Evolutionary conservation across 1,140 invertebrate species (phyloP).

Genomic region (Pentalonia nigronervosa): DNA sequence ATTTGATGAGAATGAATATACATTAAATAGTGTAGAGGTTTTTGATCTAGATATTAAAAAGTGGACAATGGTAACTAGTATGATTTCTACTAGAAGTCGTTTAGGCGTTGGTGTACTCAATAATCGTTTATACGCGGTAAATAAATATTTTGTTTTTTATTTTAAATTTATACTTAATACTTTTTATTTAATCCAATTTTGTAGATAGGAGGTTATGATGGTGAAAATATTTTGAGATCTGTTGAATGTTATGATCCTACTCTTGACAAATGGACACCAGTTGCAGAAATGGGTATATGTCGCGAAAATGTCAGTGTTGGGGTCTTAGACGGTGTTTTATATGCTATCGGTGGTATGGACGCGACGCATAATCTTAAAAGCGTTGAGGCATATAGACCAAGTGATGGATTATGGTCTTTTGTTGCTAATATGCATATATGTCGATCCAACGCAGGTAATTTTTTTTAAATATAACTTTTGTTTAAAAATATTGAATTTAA

Average conservation of each 20-base stretch:
- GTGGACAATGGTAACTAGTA: constrained; percentile 63
- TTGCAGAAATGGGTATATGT: too few relatives aligned
- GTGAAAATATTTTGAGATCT: constrained; percentile 67
- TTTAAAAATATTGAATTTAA: neutral
- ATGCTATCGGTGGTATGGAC: constrained; percentile 67
- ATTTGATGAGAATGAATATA: constrained; percentile 66
- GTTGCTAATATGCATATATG: too few relatives aligned
- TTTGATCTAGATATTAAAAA: neutral
- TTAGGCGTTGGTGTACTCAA: constrained; percentile 88
- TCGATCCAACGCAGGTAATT: constrained; percentile 84
- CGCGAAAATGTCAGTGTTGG: too few relatives aligned
- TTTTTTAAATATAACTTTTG: neutral
- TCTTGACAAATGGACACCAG: too few relatives aligned
- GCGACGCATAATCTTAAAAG: too few relatives aligned
- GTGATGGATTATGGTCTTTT: too few relatives aligned
- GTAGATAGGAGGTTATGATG: constrained; percentile 91
- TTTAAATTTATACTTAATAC: neutral
- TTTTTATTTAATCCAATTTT: constrained; percentile 37
- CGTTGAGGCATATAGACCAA: too few relatives aligned
- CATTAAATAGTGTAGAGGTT: neutral
- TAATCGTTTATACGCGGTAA: constrained; percentile 63
- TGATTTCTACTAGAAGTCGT: constrained; percentile 90
- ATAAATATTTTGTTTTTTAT: constrained; percentile 60
- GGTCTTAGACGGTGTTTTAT: constrained; percentile 75
- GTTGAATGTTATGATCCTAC: too few relatives aligned